Conservation (phyloP, 1,140 invertebrate species). For the Zeugodacus cucurbitae region DNA sequence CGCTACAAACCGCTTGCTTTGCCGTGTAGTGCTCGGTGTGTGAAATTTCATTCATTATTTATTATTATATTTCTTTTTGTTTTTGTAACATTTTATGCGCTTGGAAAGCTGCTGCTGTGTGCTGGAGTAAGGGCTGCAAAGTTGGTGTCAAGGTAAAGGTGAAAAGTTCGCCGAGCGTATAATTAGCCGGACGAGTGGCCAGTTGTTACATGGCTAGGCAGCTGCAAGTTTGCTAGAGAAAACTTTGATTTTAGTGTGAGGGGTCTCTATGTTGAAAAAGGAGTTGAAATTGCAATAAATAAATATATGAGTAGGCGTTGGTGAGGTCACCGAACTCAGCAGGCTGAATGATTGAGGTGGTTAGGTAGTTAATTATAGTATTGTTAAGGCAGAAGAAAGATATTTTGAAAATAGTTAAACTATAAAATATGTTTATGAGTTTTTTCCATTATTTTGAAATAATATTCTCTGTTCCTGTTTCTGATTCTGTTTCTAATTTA, state of each 20-base stretch:
- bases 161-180: background rate
- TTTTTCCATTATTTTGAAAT: too few relatives aligned
- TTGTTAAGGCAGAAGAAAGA: too few relatives aligned
- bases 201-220: background rate
- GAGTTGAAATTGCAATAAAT: too few relatives aligned
- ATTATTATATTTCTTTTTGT: background rate
- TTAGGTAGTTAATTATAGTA: too few relatives aligned
- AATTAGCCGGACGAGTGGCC: background rate
- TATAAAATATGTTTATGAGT: too few relatives aligned
- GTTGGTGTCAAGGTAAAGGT: slow-evolving; percentile 9
- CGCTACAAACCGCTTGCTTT: background rate
- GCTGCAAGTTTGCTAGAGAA: background rate
- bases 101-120: background rate
- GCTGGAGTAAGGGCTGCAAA: background rate
- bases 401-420: too few relatives aligned
- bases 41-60: background rate
- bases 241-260: background rate
- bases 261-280: too few relatives aligned
- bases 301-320: too few relatives aligned
- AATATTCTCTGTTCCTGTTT: too few relatives aligned
- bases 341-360: too few relatives aligned
- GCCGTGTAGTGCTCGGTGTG: background rate
- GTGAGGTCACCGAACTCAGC: too few relatives aligned
- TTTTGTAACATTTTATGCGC: background rate
- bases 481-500: too few relatives aligned